Evolutionary conservation across 2,888 invertebrate genomes (phyloP).

Genomic region (Adela reaumurella): DNA sequence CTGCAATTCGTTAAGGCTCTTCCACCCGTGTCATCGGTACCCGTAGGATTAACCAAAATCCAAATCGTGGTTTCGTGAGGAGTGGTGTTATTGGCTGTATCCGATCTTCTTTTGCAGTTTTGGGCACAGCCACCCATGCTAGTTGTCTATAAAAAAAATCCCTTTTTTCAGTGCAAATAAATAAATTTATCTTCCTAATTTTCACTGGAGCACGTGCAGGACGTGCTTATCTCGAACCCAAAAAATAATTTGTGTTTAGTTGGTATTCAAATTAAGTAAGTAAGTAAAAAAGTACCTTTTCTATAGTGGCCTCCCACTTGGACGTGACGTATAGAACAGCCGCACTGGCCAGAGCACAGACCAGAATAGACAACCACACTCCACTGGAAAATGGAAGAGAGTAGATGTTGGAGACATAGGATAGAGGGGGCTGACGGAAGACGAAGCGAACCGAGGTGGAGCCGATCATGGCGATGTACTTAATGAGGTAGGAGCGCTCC

Average conservation of each 20-base stretch:
- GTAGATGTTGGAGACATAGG: conserved; percentile 64
- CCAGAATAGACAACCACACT: conserved; percentile 60
- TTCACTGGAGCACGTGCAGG: too few relatives aligned
- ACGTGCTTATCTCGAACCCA: too few relatives aligned
- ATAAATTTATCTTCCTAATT: too few relatives aligned
- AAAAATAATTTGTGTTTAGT: neutral
- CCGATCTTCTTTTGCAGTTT: too few relatives aligned
- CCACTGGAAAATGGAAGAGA: conserved; percentile 58
- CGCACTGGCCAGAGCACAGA: conserved; percentile 43
- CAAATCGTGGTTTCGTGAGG: too few relatives aligned
- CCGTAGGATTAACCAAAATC: too few relatives aligned
- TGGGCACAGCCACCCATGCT: too few relatives aligned
- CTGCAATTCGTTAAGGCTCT: too few relatives aligned
- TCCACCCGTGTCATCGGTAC: too few relatives aligned
- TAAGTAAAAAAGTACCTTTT: conserved; percentile 22
- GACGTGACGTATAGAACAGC: conserved; percentile 44
- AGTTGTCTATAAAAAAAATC: too few relatives aligned
- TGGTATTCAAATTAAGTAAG: neutral
- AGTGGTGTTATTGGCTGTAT: too few relatives aligned
- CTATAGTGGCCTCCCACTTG: conserved; percentile 41
- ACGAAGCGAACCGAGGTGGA: conserved; percentile 55
- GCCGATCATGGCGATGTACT: conserved; percentile 55
- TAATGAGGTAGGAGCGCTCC: conserved; percentile 38
- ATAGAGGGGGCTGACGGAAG: conserved; percentile 63
- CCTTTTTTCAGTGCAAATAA: too few relatives aligned